Base-by-base conservation (phyloP, 2,797 vertebrate genomes). In the Lerista edwardsae region DNA sequence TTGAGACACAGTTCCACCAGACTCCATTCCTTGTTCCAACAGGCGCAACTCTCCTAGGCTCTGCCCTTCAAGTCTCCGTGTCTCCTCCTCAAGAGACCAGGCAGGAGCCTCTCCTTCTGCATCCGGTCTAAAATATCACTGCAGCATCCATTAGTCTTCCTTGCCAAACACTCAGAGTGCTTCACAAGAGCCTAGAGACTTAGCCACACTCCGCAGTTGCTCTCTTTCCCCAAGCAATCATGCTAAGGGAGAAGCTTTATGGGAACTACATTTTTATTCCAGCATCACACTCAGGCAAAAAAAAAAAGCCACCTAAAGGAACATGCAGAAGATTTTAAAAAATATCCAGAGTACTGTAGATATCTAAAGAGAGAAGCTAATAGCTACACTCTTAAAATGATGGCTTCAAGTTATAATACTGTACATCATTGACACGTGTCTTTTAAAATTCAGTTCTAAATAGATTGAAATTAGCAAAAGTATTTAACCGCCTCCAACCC, bases 161-260 rank as follows among this genome's bases (percentile, higher is more conserved):
- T 1, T n/a, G 31, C 64, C 31, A 71, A 80, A 86, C 57, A 59
- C 75, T 36, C 31, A 90, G 89, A 87, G 65, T 84, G 76, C 69
- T 83, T 55, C 34, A 44, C 1, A 0, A 75, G 21, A 61, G 59
- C 59, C 59, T 25, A 6, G 23, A 74, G 4, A 11, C 55, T 41
- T 57, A 61, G 64, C 34, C 36, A 57, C 39, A 3, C 44, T 55
- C 15, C 1, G 61, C 41, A 21, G 12, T 8, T 69, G 68, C 41
- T 68, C 14, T 69, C 51, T 65, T 7, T 44, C 34, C 55, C 21
- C 31, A 85, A 79, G 84, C 61, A 67, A 39, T 67, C 64, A 34
- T 55, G 36, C 55, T 39, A 55, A 65, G 76, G 61, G 72, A 75
- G 29, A 27, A 74, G 23, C 25, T 29, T 4, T 51, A 36, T n/a